A percentile compares a stretch with the other conserved stretches of the same genome.
phyloP scores from a whole-genome alignment of 2,113 vertebrate species.

The Pyrgilauda ruficollis region DNA sequence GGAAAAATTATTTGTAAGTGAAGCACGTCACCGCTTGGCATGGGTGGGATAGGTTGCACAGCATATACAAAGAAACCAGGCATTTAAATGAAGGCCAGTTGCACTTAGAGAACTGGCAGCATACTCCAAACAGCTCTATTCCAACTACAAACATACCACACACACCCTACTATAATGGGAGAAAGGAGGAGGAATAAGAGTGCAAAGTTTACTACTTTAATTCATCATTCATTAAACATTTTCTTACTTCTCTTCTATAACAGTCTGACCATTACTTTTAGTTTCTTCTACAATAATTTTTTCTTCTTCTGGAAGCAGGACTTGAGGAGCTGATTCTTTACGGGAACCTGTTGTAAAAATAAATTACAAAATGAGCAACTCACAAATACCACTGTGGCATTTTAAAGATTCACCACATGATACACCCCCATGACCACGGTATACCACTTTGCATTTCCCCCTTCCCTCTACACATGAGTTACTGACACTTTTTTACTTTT shows the following conservation, averaged over 20 bases:
- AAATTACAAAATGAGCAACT: slow-evolving; percentile 36
- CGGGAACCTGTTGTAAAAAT: slow-evolving; percentile 81
- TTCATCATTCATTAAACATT: slow-evolving; percentile 2
- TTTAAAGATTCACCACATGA: neutral
- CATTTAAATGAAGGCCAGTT: neutral
- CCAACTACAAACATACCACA: neutral
- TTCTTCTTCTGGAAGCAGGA: slow-evolving; percentile 89
- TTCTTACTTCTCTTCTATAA: slow-evolving; percentile 92
- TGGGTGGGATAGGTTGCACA: neutral
- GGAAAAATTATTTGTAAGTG: neutral
- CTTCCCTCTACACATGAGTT: neutral
- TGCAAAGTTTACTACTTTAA: slow-evolving; percentile 28
- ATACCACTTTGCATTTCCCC: neutral
- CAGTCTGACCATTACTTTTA: slow-evolving; percentile 90
- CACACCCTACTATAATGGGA: neutral
- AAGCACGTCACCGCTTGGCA: neutral
- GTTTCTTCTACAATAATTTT: slow-evolving; percentile 89
- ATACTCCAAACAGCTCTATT: neutral
- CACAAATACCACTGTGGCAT: neutral
- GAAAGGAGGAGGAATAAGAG: neutral
- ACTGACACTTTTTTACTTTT: neutral
- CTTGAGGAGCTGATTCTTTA: slow-evolving; percentile 87
- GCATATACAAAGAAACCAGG: neutral
- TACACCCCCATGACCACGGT: neutral
- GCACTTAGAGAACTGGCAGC: neutral